These are phyloP conservation scores for Bombyx huttoni DNA, from an alignment of 2,888 invertebrate species.

Conservation along the genomic window DNA sequence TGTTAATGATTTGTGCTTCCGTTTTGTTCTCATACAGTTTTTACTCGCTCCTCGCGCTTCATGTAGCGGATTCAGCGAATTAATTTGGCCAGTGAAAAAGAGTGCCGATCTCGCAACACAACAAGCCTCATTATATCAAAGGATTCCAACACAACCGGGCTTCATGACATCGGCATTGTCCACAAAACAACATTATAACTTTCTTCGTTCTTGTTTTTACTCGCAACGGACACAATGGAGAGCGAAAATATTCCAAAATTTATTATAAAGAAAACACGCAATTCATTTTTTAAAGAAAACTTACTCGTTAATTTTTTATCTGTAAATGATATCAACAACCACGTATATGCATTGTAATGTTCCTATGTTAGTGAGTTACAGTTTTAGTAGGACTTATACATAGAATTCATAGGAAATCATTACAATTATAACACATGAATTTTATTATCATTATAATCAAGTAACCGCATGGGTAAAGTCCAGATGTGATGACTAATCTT, in stretches of 20 bases:
- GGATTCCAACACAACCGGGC: neutral
- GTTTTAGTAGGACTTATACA: neutral
- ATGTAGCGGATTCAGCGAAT: slow-evolving; percentile 46
- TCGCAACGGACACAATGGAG: too few species aligned
- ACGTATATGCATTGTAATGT: neutral
- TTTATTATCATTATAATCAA: neutral
- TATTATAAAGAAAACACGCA: neutral
- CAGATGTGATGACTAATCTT: neutral
- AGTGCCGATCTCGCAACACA: neutral
- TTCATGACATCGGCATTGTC: neutral
- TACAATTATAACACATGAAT: neutral
- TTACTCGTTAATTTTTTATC: neutral
- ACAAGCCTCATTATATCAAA: slow-evolving; percentile 1
- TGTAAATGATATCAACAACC: neutral
- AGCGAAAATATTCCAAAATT: too few species aligned
- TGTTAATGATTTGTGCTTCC: slow-evolving; percentile 59
- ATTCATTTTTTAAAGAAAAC: neutral
- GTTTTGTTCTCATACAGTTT: slow-evolving; percentile 37
- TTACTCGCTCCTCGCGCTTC: slow-evolving; percentile 25
- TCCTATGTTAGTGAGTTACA: neutral
- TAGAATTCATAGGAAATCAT: neutral
- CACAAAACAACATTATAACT: neutral
- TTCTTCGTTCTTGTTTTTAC: neutral
- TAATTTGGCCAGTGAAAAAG: slow-evolving; percentile 24
- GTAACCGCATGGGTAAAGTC: neutral